A percentile compares a stretch with the other conserved stretches of the same genome.
Conservation (phyloP, 1,140 invertebrate genomes). For the Acromyrmex heyeri region DNA sequence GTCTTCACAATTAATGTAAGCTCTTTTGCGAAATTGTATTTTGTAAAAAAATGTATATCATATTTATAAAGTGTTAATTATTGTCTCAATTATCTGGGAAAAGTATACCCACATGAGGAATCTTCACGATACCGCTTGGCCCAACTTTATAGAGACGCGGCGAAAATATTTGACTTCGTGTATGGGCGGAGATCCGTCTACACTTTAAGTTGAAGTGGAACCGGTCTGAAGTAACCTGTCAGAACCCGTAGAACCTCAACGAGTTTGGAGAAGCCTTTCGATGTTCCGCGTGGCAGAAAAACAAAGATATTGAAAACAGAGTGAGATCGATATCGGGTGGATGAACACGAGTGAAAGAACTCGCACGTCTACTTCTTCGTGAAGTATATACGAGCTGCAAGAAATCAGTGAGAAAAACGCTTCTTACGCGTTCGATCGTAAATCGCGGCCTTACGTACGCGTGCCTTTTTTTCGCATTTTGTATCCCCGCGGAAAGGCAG, state of each 20-base stretch:
- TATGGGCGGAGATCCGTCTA: constrained; percentile 57
- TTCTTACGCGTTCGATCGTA: constrained; percentile 52
- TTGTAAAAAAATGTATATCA: neutral
- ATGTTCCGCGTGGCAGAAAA: constrained; percentile 64
- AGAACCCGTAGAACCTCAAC: constrained; percentile 63
- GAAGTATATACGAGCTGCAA: constrained; percentile 44
- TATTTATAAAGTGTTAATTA: constrained; percentile 22
- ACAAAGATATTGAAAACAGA: constrained; percentile 64
- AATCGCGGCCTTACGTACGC: constrained; percentile 49
- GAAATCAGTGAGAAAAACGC: constrained; percentile 56
- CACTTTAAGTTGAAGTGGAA: constrained; percentile 63
- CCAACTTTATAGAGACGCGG: constrained; percentile 34
- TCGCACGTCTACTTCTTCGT: constrained; percentile 55
- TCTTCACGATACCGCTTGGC: neutral
- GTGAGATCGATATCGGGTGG: constrained; percentile 59
- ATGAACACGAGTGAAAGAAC: constrained; percentile 58
- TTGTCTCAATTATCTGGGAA: constrained; percentile 1
- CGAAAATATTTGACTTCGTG: constrained; percentile 63
- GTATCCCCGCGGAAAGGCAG: constrained; percentile 36
- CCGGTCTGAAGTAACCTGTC: constrained; percentile 65
- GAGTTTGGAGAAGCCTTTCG: constrained; percentile 64
- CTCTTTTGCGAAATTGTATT: neutral
- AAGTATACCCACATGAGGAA: neutral
- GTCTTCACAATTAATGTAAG: neutral
- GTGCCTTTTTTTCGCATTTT: constrained; percentile 34